Base-by-base conservation (phyloP, 2,797 vertebrate genomes). In the Hyperoplus immaculatus region DNA sequence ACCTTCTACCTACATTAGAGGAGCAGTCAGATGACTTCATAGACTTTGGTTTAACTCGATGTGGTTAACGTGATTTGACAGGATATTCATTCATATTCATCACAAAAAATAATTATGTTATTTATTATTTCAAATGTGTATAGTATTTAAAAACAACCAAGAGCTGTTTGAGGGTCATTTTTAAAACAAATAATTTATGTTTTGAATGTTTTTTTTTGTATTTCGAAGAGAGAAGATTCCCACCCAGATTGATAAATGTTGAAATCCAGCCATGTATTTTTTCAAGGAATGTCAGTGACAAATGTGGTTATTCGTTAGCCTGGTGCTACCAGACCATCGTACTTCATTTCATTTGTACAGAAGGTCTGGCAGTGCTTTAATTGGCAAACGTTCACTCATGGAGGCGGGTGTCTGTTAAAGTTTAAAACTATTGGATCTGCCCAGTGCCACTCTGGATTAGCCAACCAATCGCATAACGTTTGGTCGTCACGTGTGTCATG, bases 1-100 rank as follows among this genome's bases (percentile, higher is more conserved):
- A 96, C 96, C 0, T 93, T 99, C 47, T 96, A 96, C 80, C 88
- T 99, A 59, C 95, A 96, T 87, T 98, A 96, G 96, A 80, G 49
- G 29, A 46, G 29, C 8, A 62, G 6, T 15, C 4, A 46, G 53
- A 61, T 6, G 38, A 78, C 58, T 41, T 73, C 75, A 69, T 6
- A 51, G 72, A 81, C 74, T 75, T 66, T 78, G 72, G 45, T 72
- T 82, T 2, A 45, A 55, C 69, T 72, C 55, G 60, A 61, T 1
- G 4, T 73, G 54, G 83, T 43, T 11, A 57, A 70, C 47, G 45
- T 64, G 36, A 67, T 82, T 68, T 54, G 55, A 75, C 2, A 15
- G 78, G 64, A 75, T 45, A 53, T 66, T 69, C 77, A 39, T 59
- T 59, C 8, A 12, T 43, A 29, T 29, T 29, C 29, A 29, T 29